Base-by-base conservation (phyloP, 2,888 invertebrate genomes). In the Agrotis clavis region DNA sequence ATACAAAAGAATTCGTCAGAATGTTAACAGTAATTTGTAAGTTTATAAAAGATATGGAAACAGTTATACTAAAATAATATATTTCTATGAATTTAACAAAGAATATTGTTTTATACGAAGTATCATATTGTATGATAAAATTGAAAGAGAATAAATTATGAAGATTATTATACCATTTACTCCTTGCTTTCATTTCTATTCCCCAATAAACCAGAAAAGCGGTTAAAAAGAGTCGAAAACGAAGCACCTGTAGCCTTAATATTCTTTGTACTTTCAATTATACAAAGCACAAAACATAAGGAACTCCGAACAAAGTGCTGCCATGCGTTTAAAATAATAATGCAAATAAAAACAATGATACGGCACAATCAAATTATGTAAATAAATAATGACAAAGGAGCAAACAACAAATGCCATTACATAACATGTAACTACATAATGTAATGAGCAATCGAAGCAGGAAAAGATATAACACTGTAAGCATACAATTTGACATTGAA, bases 51-150 rank as follows among this genome's bases (percentile, higher is more conserved):
- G 93, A 94, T 94, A 91, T 90, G 91, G 86, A 94, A 85, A 94
- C 95, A 94, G 95, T 95, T 95, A 95, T 96, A 95, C 93, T 95
- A 95, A 94, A 95, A 95, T 96, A 96, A 96, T 96, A 96, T 96
- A 96, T 96, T 96, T 96, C 95, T 96, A 96, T 95, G 91, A 95
- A 94, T 95, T 94, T 96, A 96, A 96, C 95, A 96, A 95, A 96
- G 94, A 94, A 94, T 95, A 96, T 96, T 95, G 95, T 96, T 96
- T 96, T 96, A 94, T 96, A 96, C 94, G 93, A 94, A 93, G 94
- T 94, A 94, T 86, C 95, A 94, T 96, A 95, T 94, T 96, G 95
- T 96, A 96, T 95, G 89, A 94, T 92, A 93, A 92, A 90, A 90
- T 91, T 91, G 92, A 90, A 92, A 93, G 92, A 94, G 90, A 92